Evolutionary conservation across 2,113 vertebrate genomes (phyloP), one percentile per base, ranked within the genome.

Genomic region (Sander lucioperca): DNA sequence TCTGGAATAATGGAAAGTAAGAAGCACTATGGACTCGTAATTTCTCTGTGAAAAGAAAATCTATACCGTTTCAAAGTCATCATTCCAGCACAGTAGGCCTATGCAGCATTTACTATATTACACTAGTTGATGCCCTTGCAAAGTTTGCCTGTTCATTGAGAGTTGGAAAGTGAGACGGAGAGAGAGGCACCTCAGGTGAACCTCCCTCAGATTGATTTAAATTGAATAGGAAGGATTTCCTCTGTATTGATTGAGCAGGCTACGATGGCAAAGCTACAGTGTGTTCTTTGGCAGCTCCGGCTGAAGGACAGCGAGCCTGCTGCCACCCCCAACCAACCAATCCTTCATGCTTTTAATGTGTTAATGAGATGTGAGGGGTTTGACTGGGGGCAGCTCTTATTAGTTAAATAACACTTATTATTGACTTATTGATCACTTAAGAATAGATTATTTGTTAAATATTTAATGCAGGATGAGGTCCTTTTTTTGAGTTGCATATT

Each of bases 161-260:
- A 51, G 30, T 2, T 73, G 62, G 65, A 63, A 19, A 64, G 48
- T 54, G 72, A 33, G 0, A 58, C 6, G 25, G 48, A 61, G 61
- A 30, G 67, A 21, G 67, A 67, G 21, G 19, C 9, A 19, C 82
- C 53, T 85, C 75, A 71, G 70, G 69, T 87, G 62, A 86, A 87
- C 74, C 73, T 79, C 61, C 59, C 54, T 47, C 67, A 15, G 36
- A 36, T 80, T 85, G 86, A 90, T 84, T 27, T 67, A 80, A 85
- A 92, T 90, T 61, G 33, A 87, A 88, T 36, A 54, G 58, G 88
- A 91, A 82, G 85, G 84, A 85, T 83, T 93, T 91, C 83, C 79
- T 90, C 79, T 19, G 67, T 86, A 90, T 93, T 77, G 88, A 94
- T 90, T 85, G 86, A 89, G 59, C 54, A 51, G 65, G 65, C 66